Base-by-base conservation (phyloP, 2,888 invertebrate genomes). In the Tenthredo notha region DNA sequence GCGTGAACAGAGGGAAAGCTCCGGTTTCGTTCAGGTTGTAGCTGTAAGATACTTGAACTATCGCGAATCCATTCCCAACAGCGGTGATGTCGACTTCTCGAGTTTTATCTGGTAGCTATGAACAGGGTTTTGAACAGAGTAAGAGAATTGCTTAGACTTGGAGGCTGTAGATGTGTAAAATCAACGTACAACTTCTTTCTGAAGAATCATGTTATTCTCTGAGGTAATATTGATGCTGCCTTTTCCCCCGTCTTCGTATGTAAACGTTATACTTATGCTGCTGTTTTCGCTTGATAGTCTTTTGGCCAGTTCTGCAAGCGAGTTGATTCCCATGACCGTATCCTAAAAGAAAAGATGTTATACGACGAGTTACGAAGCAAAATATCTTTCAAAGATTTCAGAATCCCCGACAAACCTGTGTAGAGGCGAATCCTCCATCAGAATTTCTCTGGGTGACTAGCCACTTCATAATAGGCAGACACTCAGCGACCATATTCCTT, bases 181-280 rank as follows among this genome's bases (percentile, higher is more conserved):
- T 61, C 21, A 4, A 90, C 94, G 93, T 92, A 97, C 97, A 93
- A 96, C 95, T 90, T 96, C 95, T 87, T 96, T 96, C 93, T 98
- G 98, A 74, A 98, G 95, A 84, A 98, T 96, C 94, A 98, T 96
- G 0, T 97, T 95, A 90, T 98, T 98, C 86, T 96, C 96, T 80
- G 95, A 95, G 90, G 96, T 97, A 10, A 98, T 95, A 88, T 95
- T 96, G 90, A 97, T 96, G 86, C 95, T 94, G 58, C 94, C 94
- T 84, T 94, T 94, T 3, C 95, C 94, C 87, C 95, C 91, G 50
- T 95, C 92, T 90, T 95, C 94, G 89, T 95, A 91, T 5, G 94
- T 94, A 78, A 96, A 95, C 12, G 93, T 94, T 1, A 96, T 92
- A 75, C 94, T 94, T 61, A 96, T 93, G 86, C 95, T 94, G 83